A percentile compares a stretch with the other conserved stretches of the same genome.
These are phyloP conservation scores for Dicyrtomina minuta DNA, from an alignment of 2,888 invertebrate genomes.

Conservation along the genomic window DNA sequence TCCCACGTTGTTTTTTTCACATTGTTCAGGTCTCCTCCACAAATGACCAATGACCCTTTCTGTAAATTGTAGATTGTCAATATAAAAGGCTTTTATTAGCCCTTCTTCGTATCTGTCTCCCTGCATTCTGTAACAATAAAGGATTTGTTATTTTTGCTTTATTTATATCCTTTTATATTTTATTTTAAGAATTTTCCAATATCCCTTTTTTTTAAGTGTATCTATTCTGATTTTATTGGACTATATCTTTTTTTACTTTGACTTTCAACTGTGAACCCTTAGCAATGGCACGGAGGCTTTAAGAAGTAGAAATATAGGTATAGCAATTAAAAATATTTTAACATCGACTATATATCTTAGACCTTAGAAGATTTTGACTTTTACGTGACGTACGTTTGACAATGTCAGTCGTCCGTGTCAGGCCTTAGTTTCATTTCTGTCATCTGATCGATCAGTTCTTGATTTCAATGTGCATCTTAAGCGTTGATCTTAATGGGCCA, in stretches of 20 bases:
- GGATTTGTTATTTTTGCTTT: neutral
- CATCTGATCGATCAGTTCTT: neutral
- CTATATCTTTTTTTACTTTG: neutral
- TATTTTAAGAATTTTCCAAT: neutral
- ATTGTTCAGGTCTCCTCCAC: too few relatives aligned
- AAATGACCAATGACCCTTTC: slow-evolving; percentile 8
- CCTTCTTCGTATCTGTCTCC: neutral
- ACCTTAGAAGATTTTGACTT: too few relatives aligned
- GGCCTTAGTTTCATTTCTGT: neutral
- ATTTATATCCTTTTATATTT: slow-evolving; percentile 5
- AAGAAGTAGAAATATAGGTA: too few relatives aligned
- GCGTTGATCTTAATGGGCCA: too few relatives aligned
- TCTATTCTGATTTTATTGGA: slow-evolving; percentile 13
- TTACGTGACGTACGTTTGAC: too few relatives aligned
- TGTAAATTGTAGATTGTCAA: neutral
- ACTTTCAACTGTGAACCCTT: neutral
- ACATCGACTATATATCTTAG: too few relatives aligned
- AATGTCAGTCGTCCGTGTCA: too few relatives aligned
- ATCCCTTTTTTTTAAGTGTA: neutral
- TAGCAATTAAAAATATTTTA: neutral
- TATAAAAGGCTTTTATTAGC: slow-evolving; percentile 16
- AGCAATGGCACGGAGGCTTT: neutral
- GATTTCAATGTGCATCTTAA: too few relatives aligned
- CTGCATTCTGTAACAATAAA: neutral
- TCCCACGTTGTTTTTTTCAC: too few relatives aligned